A percentile compares a stretch with the other conserved stretches of the same genome.
Evolutionary conservation across 2,797 vertebrate species (phyloP).

Genomic region (Carcharodon carcharias): DNA sequence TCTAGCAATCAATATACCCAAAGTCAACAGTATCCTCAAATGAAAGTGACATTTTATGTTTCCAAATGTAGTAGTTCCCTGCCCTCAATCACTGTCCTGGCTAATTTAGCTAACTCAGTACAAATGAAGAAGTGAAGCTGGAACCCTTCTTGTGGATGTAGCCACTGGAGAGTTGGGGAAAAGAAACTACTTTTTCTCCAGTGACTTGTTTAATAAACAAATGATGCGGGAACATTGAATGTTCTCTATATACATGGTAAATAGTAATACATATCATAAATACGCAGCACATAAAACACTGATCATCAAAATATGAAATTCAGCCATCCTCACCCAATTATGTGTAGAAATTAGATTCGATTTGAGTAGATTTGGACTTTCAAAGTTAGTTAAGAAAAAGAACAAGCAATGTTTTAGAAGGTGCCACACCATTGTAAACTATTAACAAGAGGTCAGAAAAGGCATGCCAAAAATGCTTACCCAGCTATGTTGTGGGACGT

Average conservation of each 20-base stretch:
- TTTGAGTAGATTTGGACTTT: neutral
- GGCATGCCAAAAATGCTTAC: constrained; percentile 23
- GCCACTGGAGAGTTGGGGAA: neutral
- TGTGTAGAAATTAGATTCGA: neutral
- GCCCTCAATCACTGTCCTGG: neutral
- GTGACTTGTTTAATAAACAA: neutral
- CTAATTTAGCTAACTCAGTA: neutral
- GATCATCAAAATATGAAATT: neutral
- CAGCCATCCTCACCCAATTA: neutral
- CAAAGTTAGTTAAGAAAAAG: neutral
- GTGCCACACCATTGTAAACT: constrained; percentile 21
- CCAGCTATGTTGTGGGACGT: constrained; percentile 15
- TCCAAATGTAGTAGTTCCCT: neutral
- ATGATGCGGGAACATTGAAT: neutral
- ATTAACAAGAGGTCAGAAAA: constrained; percentile 24
- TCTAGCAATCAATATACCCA: neutral
- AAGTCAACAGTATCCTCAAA: neutral
- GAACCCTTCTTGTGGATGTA: neutral
- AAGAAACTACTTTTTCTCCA: neutral
- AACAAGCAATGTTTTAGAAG: constrained; percentile 10
- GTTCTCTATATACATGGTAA: neutral
- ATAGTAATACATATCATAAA: neutral
- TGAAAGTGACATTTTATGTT: neutral
- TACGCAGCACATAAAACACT: neutral
- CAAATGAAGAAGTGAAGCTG: neutral